phyloP scores from a whole-genome alignment of 2,888 invertebrate genomes.

The Plutella xylostella region DNA sequence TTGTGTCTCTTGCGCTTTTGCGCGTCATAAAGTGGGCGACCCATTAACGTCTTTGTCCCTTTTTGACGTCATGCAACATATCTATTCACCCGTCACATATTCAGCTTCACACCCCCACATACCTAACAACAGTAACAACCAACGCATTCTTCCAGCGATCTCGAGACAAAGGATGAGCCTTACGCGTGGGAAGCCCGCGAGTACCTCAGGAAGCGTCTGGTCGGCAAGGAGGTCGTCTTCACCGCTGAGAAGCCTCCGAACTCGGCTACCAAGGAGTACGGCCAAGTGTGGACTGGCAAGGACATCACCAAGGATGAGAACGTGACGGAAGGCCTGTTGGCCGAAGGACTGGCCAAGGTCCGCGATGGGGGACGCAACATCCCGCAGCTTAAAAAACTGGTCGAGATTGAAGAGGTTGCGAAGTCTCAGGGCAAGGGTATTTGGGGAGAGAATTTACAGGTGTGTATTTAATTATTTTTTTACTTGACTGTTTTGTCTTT shows the following conservation, averaged over 20 bases:
- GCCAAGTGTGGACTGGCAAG: constrained; percentile 86
- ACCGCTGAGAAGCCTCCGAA: constrained; percentile 86
- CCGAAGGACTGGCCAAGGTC: constrained; percentile 91
- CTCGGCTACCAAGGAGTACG: constrained; percentile 86
- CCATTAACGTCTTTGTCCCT: no score
- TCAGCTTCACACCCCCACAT: no score
- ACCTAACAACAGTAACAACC: no score
- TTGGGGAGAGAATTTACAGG: constrained; percentile 69
- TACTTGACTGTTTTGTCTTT: no score
- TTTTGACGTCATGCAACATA: no score
- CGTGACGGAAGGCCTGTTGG: constrained; percentile 86
- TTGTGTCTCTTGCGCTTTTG: no score
- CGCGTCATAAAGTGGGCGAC: no score
- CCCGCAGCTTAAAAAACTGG: constrained; percentile 76
- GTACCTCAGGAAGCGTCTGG: constrained; percentile 89
- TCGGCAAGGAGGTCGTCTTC: constrained; percentile 92
- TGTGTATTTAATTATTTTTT: constrained; percentile 19
- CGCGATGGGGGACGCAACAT: constrained; percentile 68
- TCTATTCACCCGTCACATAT: no score
- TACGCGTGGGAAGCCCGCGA: constrained; percentile 99
- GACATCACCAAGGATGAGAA: constrained; percentile 85
- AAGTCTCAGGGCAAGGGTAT: constrained; percentile 90
- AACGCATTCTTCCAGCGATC: constrained; percentile 60
- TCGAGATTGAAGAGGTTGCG: constrained; percentile 91
- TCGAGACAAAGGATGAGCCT: constrained; percentile 88